Conservation (phyloP, 2,113 vertebrate species). For the Aspidoscelis tigris region DNA sequence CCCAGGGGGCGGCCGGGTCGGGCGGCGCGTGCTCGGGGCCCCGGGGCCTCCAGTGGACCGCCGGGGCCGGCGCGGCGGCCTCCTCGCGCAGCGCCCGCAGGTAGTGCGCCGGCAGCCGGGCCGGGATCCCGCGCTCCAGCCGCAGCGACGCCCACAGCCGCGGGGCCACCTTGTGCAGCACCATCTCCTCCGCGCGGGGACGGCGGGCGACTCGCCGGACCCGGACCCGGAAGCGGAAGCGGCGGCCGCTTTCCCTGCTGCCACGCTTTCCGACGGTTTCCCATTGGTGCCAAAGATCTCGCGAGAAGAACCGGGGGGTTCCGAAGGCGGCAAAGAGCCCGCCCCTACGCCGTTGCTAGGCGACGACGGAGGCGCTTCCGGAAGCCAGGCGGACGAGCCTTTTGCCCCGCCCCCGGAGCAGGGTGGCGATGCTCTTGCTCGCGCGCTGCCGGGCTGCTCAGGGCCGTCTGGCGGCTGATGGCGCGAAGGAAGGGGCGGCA, state of each 20-base stretch:
- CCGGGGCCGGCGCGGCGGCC: slow-evolving; percentile 62
- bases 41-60: slow-evolving; percentile 89
- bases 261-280: background rate
- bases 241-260: accelerated
- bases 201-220: background rate
- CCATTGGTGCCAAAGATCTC: background rate
- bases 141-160: slow-evolving; percentile 84
- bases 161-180: slow-evolving; percentile 83
- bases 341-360: background rate
- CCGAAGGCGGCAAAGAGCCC: background rate
- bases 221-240: background rate
- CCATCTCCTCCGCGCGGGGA: slow-evolving; percentile 75
- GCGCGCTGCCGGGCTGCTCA: too few species aligned
- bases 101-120: slow-evolving; percentile 89
- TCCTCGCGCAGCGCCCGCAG: slow-evolving; percentile 76
- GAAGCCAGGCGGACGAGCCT: too few species aligned
- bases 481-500: too few species aligned
- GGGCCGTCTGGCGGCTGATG: too few species aligned
- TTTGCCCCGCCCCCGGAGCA: too few species aligned
- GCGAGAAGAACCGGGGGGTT: background rate
- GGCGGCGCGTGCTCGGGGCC: slow-evolving; percentile 76
- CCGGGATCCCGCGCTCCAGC: slow-evolving; percentile 82
- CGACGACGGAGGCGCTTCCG: background rate
- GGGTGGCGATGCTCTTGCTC: too few species aligned
- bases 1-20: slow-evolving; percentile 75